Percentiles rank a stretch among this genome's conserved stretches.
phyloP scores from a whole-genome alignment of 2,113 vertebrate species.

The Dolichotis patagonum region DNA sequence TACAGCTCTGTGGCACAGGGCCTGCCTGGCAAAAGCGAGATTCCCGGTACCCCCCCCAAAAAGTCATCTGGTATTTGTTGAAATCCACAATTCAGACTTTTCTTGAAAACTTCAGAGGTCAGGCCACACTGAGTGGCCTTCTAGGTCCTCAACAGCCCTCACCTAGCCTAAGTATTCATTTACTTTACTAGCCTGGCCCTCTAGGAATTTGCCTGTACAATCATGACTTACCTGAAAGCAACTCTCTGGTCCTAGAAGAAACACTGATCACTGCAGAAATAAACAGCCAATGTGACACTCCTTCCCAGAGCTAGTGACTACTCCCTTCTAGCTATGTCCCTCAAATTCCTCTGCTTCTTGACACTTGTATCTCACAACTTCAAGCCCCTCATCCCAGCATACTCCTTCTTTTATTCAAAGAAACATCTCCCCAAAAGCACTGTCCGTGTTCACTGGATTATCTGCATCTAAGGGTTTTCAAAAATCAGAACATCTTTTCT shows the following conservation, averaged over 20 bases:
- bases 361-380: background rate
- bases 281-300: background rate
- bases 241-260: background rate
- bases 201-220: background rate
- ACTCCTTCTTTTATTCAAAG: background rate
- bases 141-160: background rate
- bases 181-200: background rate
- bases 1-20: no score
- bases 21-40: no score
- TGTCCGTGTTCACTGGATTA: background rate
- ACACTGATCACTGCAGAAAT: background rate
- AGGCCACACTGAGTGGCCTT: background rate
- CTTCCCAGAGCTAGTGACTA: background rate
- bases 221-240: background rate
- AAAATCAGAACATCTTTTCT: background rate
- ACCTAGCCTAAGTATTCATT: background rate
- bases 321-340: background rate
- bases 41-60: no score
- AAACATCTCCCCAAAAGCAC: background rate
- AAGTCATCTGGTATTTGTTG: background rate
- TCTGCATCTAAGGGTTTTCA: background rate
- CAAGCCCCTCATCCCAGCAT: background rate
- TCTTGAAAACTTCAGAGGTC: background rate
- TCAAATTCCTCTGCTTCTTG: background rate
- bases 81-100: background rate